Evolutionary conservation across 1,140 invertebrate genomes (phyloP), one percentile per base, ranked within the genome.

Genomic region (Cotesia glomerata): DNA sequence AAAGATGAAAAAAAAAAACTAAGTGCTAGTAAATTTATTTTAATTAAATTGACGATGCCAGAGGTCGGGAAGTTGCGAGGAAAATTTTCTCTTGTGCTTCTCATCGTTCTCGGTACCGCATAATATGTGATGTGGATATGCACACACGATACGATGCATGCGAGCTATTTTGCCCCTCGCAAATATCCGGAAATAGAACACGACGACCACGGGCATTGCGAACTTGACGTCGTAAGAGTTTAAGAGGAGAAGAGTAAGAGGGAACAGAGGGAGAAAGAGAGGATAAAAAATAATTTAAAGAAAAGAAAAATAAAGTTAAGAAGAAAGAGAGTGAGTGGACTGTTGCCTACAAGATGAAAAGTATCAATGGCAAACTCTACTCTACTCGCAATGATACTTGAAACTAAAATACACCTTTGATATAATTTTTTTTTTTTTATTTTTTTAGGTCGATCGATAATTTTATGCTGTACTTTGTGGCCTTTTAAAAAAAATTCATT

Each of bases 181-280:
- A 65, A 71, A 71, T 71, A 45, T 45, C 56, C 70, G 70, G 70
- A 71, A 71, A 71, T 71, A 74, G 72, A 69, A 69, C 39, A 11
- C 39, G 39, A 45, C 68, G 52, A 69, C 62, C 61, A 67, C 61
- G 67, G 66, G 61, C 68, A 59, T 58, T 62, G 69, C 45, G 70
- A 71, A 71, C 70, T 71, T 71, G 70, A 71, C 35, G 70, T 71
- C 69, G 39, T 45, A 45, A 45, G 39, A 45, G 39, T 45, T 9
- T 11, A 16, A 69, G 54, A 35, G 13, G 16, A 61, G 56, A 59
- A 59, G 26, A 26, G 26, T 26, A 26, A 26, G 26, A 26, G 26
- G 26, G 26, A 62, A 16, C 32, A 13, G 72, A 67, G 63, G 34
- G 26, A 65, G 62, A 70, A 39, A 54, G 56, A 67, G 45, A 73